Evolutionary conservation across 2,113 vertebrate genomes (phyloP), one percentile per base, ranked within the genome.

Genomic region (Typhlomys cinereus): DNA sequence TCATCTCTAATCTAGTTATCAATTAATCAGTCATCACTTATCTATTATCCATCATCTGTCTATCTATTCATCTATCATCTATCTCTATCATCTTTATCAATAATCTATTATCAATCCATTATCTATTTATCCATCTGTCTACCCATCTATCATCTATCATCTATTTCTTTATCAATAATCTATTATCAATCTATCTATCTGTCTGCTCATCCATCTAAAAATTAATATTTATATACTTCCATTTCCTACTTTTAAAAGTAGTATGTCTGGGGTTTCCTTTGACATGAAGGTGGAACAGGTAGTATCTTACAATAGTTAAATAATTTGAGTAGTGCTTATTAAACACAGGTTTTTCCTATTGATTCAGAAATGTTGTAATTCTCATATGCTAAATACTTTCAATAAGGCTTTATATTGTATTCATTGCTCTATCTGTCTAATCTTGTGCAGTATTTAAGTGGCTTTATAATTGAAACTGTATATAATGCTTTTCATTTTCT

Each of bases 381-480:
- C 75, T 84, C 14, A 67, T 71, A 48, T 41, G 25, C 64, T 87
- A 93, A 92, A 92, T 85, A 94, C 64, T 92, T 88, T 62, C 87
- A 64, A 71, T 64, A 66, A 95, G 52, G 29, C 21, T 54, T 91
- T 79, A 79, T 75, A 88, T 88, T 86, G n/a, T 69, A 39, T 52
- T 86, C 46, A 91, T 81, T 94, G 71, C 89, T 64, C 80, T 94
- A 17, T 62, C 41, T 74, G 69, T 73, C 61, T 91, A 87, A 89
- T 59, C 23, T 94, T 91, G 6, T 66, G 31, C 25, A 64, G 39
- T 61, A 59, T 44, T 70, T 70, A 89, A 36, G 61, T 80, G 59
- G 52, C 74, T 90, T 93, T 61, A 71, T 94, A 86, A 85, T 70
- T 74, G 64, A 85, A 94, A 85, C 13, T 74, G 25, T 92, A 74